phyloP scores from a whole-genome alignment of 2,888 invertebrate genomes.

The Andrena hattorfiana region DNA sequence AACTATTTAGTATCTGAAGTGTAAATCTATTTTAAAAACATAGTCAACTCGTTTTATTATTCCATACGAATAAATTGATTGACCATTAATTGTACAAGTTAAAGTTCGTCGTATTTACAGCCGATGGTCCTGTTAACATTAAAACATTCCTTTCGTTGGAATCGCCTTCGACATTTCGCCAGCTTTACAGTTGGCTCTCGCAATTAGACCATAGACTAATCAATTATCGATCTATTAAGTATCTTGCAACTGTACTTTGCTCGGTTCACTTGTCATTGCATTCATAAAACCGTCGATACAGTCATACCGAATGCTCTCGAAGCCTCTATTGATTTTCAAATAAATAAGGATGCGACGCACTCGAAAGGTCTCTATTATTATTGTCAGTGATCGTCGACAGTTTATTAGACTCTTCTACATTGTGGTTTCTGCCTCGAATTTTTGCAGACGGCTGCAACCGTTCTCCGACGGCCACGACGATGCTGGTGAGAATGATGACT shows the following conservation, averaged over 20 bases:
- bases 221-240: neutral
- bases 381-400: neutral
- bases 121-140: neutral
- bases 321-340: neutral
- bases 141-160: neutral
- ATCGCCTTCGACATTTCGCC: neutral
- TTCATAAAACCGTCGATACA: neutral
- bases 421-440: conserved; percentile 26
- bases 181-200: neutral
- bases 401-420: conserved; percentile 40
- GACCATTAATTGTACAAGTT: neutral
- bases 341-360: neutral
- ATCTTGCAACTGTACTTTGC: neutral
- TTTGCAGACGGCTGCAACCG: conserved; percentile 17
- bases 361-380: neutral
- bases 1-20: too few relatives aligned
- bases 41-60: neutral
- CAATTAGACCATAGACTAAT: too few relatives aligned
- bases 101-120: neutral
- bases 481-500: neutral
- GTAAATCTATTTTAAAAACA: neutral
- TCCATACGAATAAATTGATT: neutral
- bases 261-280: neutral
- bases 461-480: neutral
- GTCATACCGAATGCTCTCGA: neutral